phyloP scores from a whole-genome alignment of 2,888 invertebrate species.

The Pediacus dermestoides region DNA sequence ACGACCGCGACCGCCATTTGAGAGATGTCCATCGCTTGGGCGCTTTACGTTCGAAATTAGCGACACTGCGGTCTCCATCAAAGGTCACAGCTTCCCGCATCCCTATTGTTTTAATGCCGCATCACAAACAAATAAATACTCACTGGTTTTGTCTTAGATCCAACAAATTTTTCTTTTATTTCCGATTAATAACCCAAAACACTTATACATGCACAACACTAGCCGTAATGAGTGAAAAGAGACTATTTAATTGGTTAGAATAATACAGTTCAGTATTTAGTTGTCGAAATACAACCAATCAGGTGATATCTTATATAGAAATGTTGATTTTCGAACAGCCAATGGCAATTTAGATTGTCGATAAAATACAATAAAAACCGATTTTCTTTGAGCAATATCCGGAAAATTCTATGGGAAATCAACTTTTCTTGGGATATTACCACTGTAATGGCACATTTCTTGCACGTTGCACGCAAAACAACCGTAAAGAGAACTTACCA shows the following conservation, averaged over 20 bases:
- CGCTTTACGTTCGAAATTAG: slow-evolving; percentile 48
- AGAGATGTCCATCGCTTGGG: slow-evolving; percentile 52
- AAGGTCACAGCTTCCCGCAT: slow-evolving; percentile 39
- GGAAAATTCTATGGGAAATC: too few relatives aligned
- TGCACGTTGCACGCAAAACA: slow-evolving; percentile 31
- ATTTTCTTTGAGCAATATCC: background rate
- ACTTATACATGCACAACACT: slow-evolving; percentile 34
- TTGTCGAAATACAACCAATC: slow-evolving; percentile 53
- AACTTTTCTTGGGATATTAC: too few relatives aligned
- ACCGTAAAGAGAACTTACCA: slow-evolving; percentile 46
- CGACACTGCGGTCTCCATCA: slow-evolving; percentile 42
- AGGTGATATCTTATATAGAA: slow-evolving; percentile 51
- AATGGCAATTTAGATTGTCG: slow-evolving; percentile 42
- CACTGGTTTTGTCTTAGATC: too few relatives aligned
- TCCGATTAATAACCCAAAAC: slow-evolving; percentile 18
- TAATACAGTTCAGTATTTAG: slow-evolving; percentile 51
- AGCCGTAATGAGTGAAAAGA: slow-evolving; percentile 43
- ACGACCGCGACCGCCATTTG: slow-evolving; percentile 52
- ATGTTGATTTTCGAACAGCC: slow-evolving; percentile 50
- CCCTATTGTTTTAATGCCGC: slow-evolving; percentile 34
- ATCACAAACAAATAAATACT: too few relatives aligned
- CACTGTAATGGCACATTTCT: too few relatives aligned
- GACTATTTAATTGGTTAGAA: slow-evolving; percentile 53
- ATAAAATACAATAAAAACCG: slow-evolving; percentile 15
- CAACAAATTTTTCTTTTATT: slow-evolving; percentile 16